phyloP scores from a whole-genome alignment of 2,113 vertebrate species.

The Hepsetus odoe region DNA sequence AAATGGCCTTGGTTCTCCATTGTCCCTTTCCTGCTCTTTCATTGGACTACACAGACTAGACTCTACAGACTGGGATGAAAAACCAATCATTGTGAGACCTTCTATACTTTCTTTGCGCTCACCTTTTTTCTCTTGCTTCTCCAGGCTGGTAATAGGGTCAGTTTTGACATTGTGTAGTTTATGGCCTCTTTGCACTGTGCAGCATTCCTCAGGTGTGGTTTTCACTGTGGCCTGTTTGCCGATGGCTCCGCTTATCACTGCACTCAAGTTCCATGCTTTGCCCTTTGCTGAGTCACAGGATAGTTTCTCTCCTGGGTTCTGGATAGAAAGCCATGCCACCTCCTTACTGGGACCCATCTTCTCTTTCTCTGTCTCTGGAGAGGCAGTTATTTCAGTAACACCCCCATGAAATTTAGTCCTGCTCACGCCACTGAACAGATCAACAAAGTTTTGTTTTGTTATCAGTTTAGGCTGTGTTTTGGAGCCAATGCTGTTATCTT shows the following conservation, averaged over 20 bases:
- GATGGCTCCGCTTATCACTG: conserved; percentile 28
- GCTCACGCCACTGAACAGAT: conserved; percentile 5
- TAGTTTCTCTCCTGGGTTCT: conserved; percentile 36
- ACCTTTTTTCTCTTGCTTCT: conserved; percentile 57
- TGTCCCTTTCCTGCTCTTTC: conserved; percentile 28
- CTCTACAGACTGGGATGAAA: not conserved
- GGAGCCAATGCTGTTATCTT: conserved; percentile 21
- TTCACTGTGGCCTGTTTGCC: conserved; percentile 41
- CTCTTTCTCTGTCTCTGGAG: conserved; percentile 45
- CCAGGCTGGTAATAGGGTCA: conserved; percentile 54
- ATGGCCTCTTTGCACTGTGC: conserved; percentile 34
- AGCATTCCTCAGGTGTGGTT: conserved; percentile 46
- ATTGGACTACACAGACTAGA: not conserved
- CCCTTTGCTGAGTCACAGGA: conserved; percentile 57
- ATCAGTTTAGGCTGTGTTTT: conserved; percentile 44
- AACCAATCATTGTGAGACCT: conserved; percentile 11
- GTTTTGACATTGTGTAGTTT: conserved; percentile 52
- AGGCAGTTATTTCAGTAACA: conserved; percentile 47
- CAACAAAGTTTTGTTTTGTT: conserved; percentile 47
- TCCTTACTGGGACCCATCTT: conserved; percentile 41
- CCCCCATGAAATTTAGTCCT: conserved; percentile 32
- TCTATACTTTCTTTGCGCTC: conserved; percentile 46
- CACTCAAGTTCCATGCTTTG: conserved; percentile 45
- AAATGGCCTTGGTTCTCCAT: conserved; percentile 27
- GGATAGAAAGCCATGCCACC: not conserved